phyloP scores from a whole-genome alignment of 2,888 invertebrate genomes.

The Selenia dentaria region DNA sequence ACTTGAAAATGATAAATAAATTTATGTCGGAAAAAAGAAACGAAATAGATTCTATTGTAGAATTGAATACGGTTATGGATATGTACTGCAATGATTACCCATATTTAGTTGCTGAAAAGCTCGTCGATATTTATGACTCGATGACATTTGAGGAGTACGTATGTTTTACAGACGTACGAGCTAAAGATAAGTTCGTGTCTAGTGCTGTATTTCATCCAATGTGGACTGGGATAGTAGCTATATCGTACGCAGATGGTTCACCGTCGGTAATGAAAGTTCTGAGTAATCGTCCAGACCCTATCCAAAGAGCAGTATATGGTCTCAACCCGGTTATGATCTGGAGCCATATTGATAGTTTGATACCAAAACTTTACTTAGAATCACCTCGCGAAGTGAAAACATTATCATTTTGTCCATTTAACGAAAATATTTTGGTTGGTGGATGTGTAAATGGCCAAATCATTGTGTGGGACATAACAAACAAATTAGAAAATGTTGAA shows the following conservation, averaged over 20 bases:
- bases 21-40: slow-evolving; percentile 51
- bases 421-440: slow-evolving; percentile 88
- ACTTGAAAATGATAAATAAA: slow-evolving; percentile 58
- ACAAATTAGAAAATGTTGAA: slow-evolving; percentile 86
- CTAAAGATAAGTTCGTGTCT: slow-evolving; percentile 87
- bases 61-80: slow-evolving; percentile 82
- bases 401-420: slow-evolving; percentile 88
- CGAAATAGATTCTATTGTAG: slow-evolving; percentile 66
- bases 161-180: slow-evolving; percentile 87
- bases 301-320: slow-evolving; percentile 84
- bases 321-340: slow-evolving; percentile 89
- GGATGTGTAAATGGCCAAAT: slow-evolving; percentile 90
- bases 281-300: slow-evolving; percentile 68
- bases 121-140: slow-evolving; percentile 56
- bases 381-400: slow-evolving; percentile 87
- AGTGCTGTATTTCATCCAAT: slow-evolving; percentile 89
- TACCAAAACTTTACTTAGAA: slow-evolving; percentile 88
- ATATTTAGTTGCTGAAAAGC: slow-evolving; percentile 67
- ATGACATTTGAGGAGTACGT: slow-evolving; percentile 81
- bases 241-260: slow-evolving; percentile 86
- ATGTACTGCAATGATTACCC: slow-evolving; percentile 87
- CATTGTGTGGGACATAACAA: slow-evolving; percentile 88
- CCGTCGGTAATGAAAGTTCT: slow-evolving; percentile 72
- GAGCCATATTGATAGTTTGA: slow-evolving; percentile 89
- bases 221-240: slow-evolving; percentile 87